Evolutionary conservation across 2,797 vertebrate species (phyloP).

Genomic region (Geotria australis): DNA sequence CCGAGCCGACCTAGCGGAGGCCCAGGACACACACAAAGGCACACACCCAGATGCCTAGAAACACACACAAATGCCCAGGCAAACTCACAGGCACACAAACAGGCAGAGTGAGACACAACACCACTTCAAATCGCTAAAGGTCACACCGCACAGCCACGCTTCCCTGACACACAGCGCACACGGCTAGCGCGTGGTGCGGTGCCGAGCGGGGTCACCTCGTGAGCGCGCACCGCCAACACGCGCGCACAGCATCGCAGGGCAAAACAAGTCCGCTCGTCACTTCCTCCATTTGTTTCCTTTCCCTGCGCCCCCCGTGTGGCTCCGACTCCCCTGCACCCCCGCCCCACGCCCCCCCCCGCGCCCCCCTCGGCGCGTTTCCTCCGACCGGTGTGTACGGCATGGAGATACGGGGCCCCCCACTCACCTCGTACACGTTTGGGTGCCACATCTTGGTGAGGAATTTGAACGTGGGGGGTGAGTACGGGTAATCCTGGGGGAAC

Average conservation of each 20-base stretch:
- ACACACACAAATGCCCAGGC: neutral
- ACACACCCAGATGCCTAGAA: no score
- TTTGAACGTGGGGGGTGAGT: constrained; percentile 75
- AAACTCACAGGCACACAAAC: neutral
- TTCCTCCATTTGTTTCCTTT: no score
- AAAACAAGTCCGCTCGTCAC: neutral
- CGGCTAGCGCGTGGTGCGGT: no score
- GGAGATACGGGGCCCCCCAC: no score
- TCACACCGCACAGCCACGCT: no score
- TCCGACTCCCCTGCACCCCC: neutral
- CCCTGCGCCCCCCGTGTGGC: neutral
- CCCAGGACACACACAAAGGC: neutral
- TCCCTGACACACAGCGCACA: neutral
- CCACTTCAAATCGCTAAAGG: neutral
- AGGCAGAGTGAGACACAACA: neutral
- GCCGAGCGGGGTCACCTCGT: neutral
- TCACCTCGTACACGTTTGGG: constrained; percentile 92
- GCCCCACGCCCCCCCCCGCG: neutral
- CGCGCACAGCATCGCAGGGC: neutral
- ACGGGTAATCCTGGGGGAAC: constrained; percentile 82
- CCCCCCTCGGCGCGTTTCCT: neutral
- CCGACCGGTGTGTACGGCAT: no score
- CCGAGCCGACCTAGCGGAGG: neutral
- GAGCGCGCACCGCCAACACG: neutral
- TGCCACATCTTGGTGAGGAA: constrained; percentile 99